Evolutionary conservation across 2,113 vertebrate species (phyloP).

Genomic region (Rhabdomys dilectus): DNA sequence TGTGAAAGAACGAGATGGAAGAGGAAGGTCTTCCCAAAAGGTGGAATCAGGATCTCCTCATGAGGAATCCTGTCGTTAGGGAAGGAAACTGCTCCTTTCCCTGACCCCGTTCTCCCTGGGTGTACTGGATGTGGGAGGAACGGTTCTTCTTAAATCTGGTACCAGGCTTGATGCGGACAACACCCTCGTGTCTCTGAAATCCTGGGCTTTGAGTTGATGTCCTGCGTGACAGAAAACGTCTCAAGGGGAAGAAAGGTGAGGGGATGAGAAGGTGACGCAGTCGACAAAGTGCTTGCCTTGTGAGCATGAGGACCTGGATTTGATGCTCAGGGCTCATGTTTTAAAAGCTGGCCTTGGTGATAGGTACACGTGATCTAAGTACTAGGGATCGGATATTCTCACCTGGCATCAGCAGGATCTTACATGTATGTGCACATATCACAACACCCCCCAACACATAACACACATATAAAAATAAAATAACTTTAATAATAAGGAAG

Average conservation of each 20-base stretch:
- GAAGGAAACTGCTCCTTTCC: neutral
- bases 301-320: neutral
- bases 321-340: neutral
- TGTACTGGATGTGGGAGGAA: fast-evolving
- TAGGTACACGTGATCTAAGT: too few species aligned
- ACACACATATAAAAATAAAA: neutral
- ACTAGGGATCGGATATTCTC: neutral
- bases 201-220: too few species aligned
- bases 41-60: neutral
- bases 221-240: neutral
- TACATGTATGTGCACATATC: neutral
- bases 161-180: neutral
- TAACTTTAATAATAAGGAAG: neutral
- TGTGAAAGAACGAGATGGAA: neutral
- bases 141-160: neutral
- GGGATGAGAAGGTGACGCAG: neutral
- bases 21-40: neutral
- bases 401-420: neutral
- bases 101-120: too few species aligned
- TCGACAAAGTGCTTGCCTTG: neutral
- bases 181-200: neutral
- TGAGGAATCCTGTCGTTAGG: neutral
- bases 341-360: neutral
- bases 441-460: neutral
- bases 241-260: neutral